A percentile compares a stretch with the other conserved stretches of the same genome.
Conservation (phyloP, 2,113 vertebrate species). For the Scomber colias region DNA sequence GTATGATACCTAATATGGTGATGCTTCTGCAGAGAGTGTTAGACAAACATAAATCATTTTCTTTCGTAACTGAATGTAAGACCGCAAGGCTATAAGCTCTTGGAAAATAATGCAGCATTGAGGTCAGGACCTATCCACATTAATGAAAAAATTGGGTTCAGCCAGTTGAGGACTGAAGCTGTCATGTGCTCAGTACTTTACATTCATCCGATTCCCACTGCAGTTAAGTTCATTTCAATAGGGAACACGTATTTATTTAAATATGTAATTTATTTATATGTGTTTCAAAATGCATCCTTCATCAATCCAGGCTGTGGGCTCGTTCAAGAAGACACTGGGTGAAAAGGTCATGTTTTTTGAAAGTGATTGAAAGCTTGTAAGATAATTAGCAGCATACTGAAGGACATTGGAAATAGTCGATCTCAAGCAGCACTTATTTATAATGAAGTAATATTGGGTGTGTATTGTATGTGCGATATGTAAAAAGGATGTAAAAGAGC, state of each 20-base stretch:
- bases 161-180: not conserved
- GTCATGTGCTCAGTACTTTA: not conserved
- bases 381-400: slow-evolving; percentile 3
- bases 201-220: not conserved
- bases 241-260: not conserved
- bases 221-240: not conserved
- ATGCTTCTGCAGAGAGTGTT: slow-evolving; percentile 6
- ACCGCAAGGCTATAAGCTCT: not conserved
- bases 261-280: not conserved
- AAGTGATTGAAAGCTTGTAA: not conserved
- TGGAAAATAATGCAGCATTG: not conserved
- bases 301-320: not conserved
- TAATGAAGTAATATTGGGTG: not conserved
- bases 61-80: not conserved
- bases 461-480: not conserved
- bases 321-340: slow-evolving; percentile 10
- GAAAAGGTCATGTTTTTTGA: slow-evolving; percentile 8
- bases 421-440: not conserved
- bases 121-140: not conserved
- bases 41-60: not conserved
- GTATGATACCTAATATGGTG: not conserved
- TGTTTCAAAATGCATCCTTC: slow-evolving; percentile 1
- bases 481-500: not conserved
- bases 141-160: slow-evolving; percentile 17
- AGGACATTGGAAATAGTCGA: not conserved